Base-by-base conservation (phyloP, 2,113 vertebrate genomes). In the Cnemophilus loriae region DNA sequence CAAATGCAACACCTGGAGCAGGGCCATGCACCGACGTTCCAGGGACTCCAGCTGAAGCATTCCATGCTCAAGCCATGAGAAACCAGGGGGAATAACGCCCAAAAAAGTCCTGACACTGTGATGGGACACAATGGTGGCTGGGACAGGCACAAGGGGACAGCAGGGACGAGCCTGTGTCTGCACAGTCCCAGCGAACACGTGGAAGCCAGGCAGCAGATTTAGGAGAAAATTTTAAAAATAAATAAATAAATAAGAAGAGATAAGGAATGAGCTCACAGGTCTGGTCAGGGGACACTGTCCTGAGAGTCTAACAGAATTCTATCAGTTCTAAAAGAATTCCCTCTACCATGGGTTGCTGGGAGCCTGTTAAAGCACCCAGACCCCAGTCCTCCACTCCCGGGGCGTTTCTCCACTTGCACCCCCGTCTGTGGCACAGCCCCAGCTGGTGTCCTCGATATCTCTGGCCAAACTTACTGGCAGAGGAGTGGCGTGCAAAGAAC, bases 401-500 rank as follows among this genome's bases (percentile, higher is more conserved):
- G 53, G 42, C 50, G 21, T 16, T 24, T 61, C 83, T 35, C 35
- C 3, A 18, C 57, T 11, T 27, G 23, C 33, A 28, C 0, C 3
- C 13, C 52, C 0, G 3, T 39, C 53, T 32, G 32, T 44, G 64
- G 63, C 50, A 53, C 26, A 3, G 10, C 4, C 32, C 16, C 9
- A 9, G 4, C 2, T 8, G 19, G 30, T 1, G 21, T 8, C 41
- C 19, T 68, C 8, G 1, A 4, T 1, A 32, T 13, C 33, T 37
- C 57, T 26, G 46, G 24, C 50, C 47, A 33, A 57, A 68, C 24
- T 4, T 50, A 26, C 11, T 11, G 57, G 46, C 17, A n/a, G 35
- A 39, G 74, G 50, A 60, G 41, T 1, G 16, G 59, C 32, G n/a
- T n/a, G 41, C 2, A 2, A 80, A 50, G 24, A 67, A 56, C 46